Evolutionary conservation across 2,113 vertebrate species (phyloP), one percentile per base, ranked within the genome.

Genomic region (Percina caprodes): DNA sequence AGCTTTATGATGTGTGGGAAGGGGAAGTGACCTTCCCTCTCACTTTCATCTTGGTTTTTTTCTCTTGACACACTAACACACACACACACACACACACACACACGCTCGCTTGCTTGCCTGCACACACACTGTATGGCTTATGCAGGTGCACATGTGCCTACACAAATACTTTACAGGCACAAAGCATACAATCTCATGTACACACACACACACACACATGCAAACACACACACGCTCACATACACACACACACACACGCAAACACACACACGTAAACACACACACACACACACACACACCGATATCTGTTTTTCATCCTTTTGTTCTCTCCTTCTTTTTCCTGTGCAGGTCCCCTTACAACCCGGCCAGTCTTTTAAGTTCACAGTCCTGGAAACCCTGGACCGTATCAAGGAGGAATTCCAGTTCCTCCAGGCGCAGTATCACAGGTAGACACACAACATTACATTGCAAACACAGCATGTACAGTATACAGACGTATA

Each of bases 401-500:
- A 97, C 86, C 95, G 96, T 23, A 97, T 97, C 88, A 98, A 97
- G 82, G 97, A 98, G 88, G 97, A 97, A 89, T 98, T 98, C 67
- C 97, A 97, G 94, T 97, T 97, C 86, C 95, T 98, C 24, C 97
- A 97, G 93, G 97, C 97, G 3, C 97, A 97, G 80, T 97, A 97
- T 91, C 97, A 98, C 95, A 97, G 97, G 97, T 97, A 93, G 19
- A 48, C 13, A 26, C 42, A 69, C 59, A 51, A 19, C 61, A 21
- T 21, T 21, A 49, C 30, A 21, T n/a, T 63, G 15, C 33, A 42
- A 61, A n/a, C 6, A 1, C 8, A 13, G 48, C 74, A 61, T 9
- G 21, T 19, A 46, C 0, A n/a, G 14, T 35, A 49, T 59, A 55
- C 21, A 9, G 30, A 42, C 2, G 78, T 23, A 51, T n/a, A 67